Percentiles rank a stretch among this genome's conserved stretches.
Conservation (phyloP, 1,140 invertebrate genomes). For the Pseudobourletiella spinata region DNA sequence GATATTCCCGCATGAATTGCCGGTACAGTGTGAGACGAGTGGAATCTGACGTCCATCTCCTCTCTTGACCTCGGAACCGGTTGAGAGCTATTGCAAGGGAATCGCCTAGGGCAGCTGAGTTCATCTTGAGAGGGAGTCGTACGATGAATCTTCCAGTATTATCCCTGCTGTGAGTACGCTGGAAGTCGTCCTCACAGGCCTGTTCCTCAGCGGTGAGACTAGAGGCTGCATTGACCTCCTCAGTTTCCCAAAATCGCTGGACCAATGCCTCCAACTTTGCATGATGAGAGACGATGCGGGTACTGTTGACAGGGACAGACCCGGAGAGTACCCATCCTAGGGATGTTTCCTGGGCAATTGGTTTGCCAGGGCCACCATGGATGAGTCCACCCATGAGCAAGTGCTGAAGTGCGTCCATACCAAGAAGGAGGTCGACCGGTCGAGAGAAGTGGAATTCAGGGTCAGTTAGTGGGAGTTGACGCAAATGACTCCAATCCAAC, state of each 20-base stretch:
- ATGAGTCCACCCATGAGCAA: not conserved
- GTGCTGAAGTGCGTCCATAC: not conserved
- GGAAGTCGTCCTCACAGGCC: conserved; percentile 35
- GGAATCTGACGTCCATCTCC: conserved; percentile 27
- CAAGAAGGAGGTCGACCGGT: conserved; percentile 9
- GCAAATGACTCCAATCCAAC: not conserved
- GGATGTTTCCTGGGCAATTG: not conserved
- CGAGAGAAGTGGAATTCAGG: not conserved
- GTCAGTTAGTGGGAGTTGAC: conserved; percentile 1
- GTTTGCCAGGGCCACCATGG: not conserved
- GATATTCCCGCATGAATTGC: conserved; percentile 39
- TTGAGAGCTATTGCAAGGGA: conserved; percentile 19
- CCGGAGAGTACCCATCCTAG: conserved; percentile 10
- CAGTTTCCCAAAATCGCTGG: conserved; percentile 38
- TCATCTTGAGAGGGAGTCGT: not conserved
- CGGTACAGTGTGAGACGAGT: conserved; percentile 20
- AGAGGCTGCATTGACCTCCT: conserved; percentile 22
- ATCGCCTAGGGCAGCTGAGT: not conserved
- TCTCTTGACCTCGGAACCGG: conserved; percentile 32
- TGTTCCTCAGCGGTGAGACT: conserved; percentile 20
- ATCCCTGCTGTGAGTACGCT: conserved; percentile 23
- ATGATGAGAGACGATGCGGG: not conserved
- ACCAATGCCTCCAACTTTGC: not conserved
- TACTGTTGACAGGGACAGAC: not conserved
- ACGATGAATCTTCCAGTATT: conserved; percentile 32